Evolutionary conservation across 2,888 invertebrate genomes (phyloP), one percentile per base, ranked within the genome.

Genomic region (Eurois occulta): DNA sequence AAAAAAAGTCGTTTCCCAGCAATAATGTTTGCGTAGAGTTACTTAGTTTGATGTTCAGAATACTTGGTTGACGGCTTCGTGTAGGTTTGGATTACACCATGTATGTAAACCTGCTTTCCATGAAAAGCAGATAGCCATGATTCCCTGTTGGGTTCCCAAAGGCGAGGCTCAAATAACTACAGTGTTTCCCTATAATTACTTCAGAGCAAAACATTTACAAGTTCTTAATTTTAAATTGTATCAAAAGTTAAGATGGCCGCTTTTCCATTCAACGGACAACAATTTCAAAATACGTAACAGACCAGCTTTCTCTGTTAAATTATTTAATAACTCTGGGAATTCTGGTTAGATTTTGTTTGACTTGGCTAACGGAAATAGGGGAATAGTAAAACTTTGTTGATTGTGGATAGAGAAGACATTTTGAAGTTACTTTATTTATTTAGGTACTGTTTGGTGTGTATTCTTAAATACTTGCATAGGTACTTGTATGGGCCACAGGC

Each of bases 221-320:
- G 70, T 68, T 32, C 64, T 43, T 60, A 60, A 83, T 78, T 84
- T 68, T 68, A 84, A 84, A 79, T 83, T 84, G 75, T 79, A 24
- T 73, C n/a, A 60, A 75, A 84, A 76, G 46, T 67, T 75, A 64
- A 65, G 62, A 75, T 65, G 66, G 84, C 55, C 52, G 58, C 75
- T 21, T 43, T 70, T 72, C 60, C 60, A 77, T 43, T 60, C 38
- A 79, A 68, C 72, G 32, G 58, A 18, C 43, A 65, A 81, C 70
- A 46, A 64, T 73, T 73, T 81, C 73, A 73, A 77, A 81, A 81
- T 77, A 64, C 66, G 70, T 48, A 46, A 32, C 62, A 46, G 28
- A 13, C 48, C 28, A 58, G 62, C 71, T 83, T 48, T 48, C 18
- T 48, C 46, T 41, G 72, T 67, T 78, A 64, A 78, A 67, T 73